Evolutionary conservation across 1,140 invertebrate genomes (phyloP).

Genomic region (Ericerus pela): DNA sequence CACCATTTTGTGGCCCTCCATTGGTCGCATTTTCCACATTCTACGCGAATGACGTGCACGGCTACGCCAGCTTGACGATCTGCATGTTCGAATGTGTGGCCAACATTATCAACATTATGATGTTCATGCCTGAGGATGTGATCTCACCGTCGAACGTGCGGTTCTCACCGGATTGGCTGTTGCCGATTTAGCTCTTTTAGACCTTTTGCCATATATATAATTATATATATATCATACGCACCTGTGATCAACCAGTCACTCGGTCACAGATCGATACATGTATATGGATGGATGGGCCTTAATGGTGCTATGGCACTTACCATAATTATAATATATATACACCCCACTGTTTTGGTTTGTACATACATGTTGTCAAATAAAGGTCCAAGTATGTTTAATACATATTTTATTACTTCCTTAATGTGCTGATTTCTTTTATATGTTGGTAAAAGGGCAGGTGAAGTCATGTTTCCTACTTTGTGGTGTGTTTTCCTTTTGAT

Average conservation of each 20-base stretch:
- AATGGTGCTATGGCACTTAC: conserved; percentile 69
- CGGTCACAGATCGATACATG: conserved; percentile 40
- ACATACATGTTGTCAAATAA: too few relatives aligned
- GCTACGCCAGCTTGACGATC: conserved; percentile 57
- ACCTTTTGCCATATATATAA: conserved; percentile 92
- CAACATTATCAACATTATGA: conserved; percentile 84
- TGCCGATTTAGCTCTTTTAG: conserved; percentile 79
- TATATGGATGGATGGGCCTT: conserved; percentile 67
- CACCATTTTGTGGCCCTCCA: conserved; percentile 31
- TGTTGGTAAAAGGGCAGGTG: too few relatives aligned
- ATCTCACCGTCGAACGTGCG: conserved; percentile 75
- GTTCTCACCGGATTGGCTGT: conserved; percentile 80
- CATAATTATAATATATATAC: too few relatives aligned
- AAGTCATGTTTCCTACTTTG: too few relatives aligned
- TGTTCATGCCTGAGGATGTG: conserved; percentile 80
- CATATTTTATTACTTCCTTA: too few relatives aligned
- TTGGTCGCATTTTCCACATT: conserved; percentile 32
- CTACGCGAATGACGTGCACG: conserved; percentile 42
- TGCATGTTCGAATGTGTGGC: conserved; percentile 84
- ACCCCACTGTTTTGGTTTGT: too few relatives aligned
- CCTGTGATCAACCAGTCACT: conserved; percentile 37
- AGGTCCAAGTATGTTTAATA: too few relatives aligned
- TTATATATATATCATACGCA: conserved; percentile 67
- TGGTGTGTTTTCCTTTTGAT: too few relatives aligned
- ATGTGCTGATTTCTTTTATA: too few relatives aligned